A percentile compares a stretch with the other conserved stretches of the same genome.
Evolutionary conservation across 2,888 invertebrate species (phyloP).

Genomic region (Uropetala carovei): DNA sequence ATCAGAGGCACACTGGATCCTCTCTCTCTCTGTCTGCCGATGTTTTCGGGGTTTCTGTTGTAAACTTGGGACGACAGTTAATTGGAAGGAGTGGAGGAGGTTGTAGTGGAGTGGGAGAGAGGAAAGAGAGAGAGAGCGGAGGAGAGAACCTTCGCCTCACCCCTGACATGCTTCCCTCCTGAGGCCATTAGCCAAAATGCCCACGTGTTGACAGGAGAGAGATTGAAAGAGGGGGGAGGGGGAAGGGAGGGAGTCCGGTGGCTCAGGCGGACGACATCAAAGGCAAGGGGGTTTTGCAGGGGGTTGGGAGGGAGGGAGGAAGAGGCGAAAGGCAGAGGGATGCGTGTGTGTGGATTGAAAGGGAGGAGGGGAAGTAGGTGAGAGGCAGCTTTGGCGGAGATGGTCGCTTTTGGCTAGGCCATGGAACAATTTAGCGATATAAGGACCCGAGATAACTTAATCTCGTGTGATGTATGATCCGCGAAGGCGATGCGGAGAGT

Average conservation of each 20-base stretch:
- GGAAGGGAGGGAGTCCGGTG: background rate
- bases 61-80: conserved; percentile 49
- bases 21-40: conserved; percentile 6
- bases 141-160: conserved; percentile 41
- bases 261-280: background rate
- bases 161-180: conserved; percentile 21
- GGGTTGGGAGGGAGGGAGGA: background rate
- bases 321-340: background rate
- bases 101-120: background rate
- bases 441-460: conserved; percentile 22
- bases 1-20: background rate
- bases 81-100: conserved; percentile 44
- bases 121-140: background rate
- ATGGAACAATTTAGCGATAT: conserved; percentile 37
- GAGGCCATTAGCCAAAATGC: conserved; percentile 61
- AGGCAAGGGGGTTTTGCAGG: background rate
- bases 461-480: background rate
- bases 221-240: background rate
- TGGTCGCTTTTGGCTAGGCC: background rate
- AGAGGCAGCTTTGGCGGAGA: background rate
- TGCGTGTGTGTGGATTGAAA: background rate
- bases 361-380: background rate
- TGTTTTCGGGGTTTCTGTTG: conserved; percentile 46
- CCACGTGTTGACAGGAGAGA: conserved; percentile 55
- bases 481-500: background rate